Percentiles rank a stretch among this genome's conserved stretches.
Evolutionary conservation across 2,888 invertebrate species (phyloP).

Genomic region (Cyclophora punctaria): DNA sequence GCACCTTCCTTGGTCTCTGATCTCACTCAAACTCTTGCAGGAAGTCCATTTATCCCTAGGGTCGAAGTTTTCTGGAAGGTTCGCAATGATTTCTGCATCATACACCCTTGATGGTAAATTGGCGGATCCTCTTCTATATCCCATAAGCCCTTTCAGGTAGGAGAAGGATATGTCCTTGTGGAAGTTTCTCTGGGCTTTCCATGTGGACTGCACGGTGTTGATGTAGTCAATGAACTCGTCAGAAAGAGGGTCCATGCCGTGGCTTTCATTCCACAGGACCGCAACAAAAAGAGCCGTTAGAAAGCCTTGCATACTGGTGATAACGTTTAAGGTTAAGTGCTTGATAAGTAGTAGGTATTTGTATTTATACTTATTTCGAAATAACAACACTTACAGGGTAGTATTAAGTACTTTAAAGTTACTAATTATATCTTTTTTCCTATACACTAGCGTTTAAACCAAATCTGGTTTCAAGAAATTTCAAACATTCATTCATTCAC

Average conservation of each 20-base stretch:
- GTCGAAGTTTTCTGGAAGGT: conserved; percentile 84
- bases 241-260: conserved; percentile 62
- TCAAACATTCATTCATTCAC: no score
- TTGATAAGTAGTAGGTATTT: no score
- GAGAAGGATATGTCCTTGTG: conserved; percentile 67
- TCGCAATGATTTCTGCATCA: neutral
- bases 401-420: no score
- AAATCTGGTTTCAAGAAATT: no score
- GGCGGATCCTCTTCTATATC: neutral
- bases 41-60: conserved; percentile 83
- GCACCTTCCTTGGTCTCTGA: conserved; percentile 86
- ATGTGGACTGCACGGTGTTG: conserved; percentile 78
- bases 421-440: no score
- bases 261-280: no score
- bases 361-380: no score
- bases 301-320: no score
- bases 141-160: conserved; percentile 57
- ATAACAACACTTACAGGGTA: no score
- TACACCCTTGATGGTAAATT: neutral
- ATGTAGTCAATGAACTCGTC: conserved; percentile 80
- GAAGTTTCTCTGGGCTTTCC: conserved; percentile 87
- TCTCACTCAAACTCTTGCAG: conserved; percentile 82
- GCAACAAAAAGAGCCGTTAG: no score
- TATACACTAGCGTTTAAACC: no score
- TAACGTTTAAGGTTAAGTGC: no score